These are phyloP conservation scores for Pedicia rivosa DNA, from an alignment of 2,888 invertebrate species.

Conservation along the genomic window DNA sequence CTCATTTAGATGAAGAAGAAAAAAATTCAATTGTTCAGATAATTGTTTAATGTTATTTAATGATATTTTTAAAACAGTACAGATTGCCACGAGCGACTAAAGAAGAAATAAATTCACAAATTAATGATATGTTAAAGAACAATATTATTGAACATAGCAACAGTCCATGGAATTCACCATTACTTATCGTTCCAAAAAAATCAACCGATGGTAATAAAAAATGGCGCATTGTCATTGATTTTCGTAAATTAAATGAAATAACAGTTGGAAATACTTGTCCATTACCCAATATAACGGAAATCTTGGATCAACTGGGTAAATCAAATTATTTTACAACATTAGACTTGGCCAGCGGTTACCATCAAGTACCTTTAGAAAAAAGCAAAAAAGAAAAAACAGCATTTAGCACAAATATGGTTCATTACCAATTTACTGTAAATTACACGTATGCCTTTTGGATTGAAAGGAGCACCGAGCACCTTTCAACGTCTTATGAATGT, in stretches of 20 bases:
- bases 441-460: too few relatives aligned
- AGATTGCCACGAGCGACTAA: too few relatives aligned
- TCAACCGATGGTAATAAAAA: too few relatives aligned
- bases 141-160: too few relatives aligned
- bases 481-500: too few relatives aligned
- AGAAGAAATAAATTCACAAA: too few relatives aligned
- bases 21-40: neutral
- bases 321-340: constrained; percentile 10
- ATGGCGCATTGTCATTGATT: constrained; percentile 14
- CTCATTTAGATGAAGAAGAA: neutral
- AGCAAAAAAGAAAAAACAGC: constrained; percentile 11
- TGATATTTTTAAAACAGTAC: too few relatives aligned
- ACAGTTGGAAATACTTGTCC: constrained; percentile 9
- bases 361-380: constrained; percentile 10
- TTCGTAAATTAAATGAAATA: constrained; percentile 10
- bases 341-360: constrained; percentile 11
- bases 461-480: too few relatives aligned
- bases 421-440: constrained; percentile 11
- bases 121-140: too few relatives aligned
- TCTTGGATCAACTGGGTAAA: constrained; percentile 11
- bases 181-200: too few relatives aligned
- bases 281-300: constrained; percentile 10
- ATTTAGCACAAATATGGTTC: constrained; percentile 9
- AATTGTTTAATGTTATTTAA: too few relatives aligned
- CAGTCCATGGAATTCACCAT: too few relatives aligned